These are phyloP conservation scores for Limanda limanda DNA, from an alignment of 2,113 vertebrate species.

Conservation along the genomic window DNA sequence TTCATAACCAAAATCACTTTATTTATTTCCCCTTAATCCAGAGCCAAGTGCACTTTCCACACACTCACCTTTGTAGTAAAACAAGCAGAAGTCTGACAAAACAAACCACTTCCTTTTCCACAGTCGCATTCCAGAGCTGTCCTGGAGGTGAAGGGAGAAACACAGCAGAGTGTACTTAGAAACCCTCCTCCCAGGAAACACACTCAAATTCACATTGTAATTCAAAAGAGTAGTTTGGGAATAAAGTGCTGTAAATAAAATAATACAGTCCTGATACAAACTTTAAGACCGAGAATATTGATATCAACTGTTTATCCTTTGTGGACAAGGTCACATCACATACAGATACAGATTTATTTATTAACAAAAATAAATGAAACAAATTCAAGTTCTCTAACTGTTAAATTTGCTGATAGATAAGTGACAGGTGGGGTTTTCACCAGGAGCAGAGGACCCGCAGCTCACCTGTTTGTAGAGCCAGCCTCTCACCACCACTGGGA, in stretches of 20 bases:
- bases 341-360: too few relatives aligned
- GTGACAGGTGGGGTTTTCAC: neutral
- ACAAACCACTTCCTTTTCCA: constrained; percentile 99
- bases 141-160: constrained; percentile 84
- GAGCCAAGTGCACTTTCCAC: constrained; percentile 30
- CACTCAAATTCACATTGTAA: constrained; percentile 42
- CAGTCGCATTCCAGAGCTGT: constrained; percentile 97
- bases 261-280: too few relatives aligned
- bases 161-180: constrained; percentile 41
- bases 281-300: too few relatives aligned
- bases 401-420: neutral
- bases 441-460: neutral
- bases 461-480: constrained; percentile 98
- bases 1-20: constrained; percentile 10
- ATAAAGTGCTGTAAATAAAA: neutral
- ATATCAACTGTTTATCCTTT: too few relatives aligned
- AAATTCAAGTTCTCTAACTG: neutral
- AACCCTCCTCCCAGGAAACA: constrained; percentile 17
- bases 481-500: constrained; percentile 95
- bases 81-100: constrained; percentile 97
- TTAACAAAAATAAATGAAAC: neutral
- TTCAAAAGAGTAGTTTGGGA: constrained; percentile 42
- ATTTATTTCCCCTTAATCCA: constrained; percentile 9
- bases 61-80: constrained; percentile 99
- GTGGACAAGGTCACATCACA: too few relatives aligned